Evolutionary conservation across 2,113 vertebrate species (phyloP), one percentile per base, ranked within the genome.

Genomic region (Pimephales promelas): DNA sequence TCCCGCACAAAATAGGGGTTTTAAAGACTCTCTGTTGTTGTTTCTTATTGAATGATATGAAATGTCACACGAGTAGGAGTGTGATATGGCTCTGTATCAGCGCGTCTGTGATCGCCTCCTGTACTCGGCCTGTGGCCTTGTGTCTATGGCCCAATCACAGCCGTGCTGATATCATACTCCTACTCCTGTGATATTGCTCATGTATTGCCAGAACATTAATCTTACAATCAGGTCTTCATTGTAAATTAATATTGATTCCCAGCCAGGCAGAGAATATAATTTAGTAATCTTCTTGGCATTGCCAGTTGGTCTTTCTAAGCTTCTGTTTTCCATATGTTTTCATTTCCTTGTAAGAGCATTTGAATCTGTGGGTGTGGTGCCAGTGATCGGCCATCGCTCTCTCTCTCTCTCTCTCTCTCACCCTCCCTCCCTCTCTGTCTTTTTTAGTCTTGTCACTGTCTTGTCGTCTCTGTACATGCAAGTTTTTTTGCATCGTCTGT

Each of bases 361-460:
- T 84, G 43, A 72, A 81, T 87, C 11, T 72, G 49, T 76, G 76
- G 85, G 82, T 84, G 85, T 61, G 78, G 62, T 26, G 36, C 43
- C 54, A 56, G 70, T 1, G 47, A 31, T 22, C 47, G 31, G 18
- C 31, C 31, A 0, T 45, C 45, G 26, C 34, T 26, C 5, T 26
- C 31, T 83, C 57, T 26, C 57, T 64, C 24, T 26, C 79, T 72
- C 74, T 11, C 14, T 62, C 14, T 70, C 64, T 79, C 3, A n/a
- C 4, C 22, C 26, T 83, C 71, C 22, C 61, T 68, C 26, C 40
- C 80, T 73, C 54, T 3, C 14, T 71, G 22, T 76, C 66, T 81
- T 5, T 74, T 45, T 45, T 56, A 59, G 40, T 66, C 62, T 59
- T 59, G 52, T 80, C 79, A 24, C 28, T 10, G 49, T 66, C 74